These are phyloP conservation scores for Acanthosepion lycidas DNA, from an alignment of 2,888 invertebrate species.

Conservation along the genomic window DNA sequence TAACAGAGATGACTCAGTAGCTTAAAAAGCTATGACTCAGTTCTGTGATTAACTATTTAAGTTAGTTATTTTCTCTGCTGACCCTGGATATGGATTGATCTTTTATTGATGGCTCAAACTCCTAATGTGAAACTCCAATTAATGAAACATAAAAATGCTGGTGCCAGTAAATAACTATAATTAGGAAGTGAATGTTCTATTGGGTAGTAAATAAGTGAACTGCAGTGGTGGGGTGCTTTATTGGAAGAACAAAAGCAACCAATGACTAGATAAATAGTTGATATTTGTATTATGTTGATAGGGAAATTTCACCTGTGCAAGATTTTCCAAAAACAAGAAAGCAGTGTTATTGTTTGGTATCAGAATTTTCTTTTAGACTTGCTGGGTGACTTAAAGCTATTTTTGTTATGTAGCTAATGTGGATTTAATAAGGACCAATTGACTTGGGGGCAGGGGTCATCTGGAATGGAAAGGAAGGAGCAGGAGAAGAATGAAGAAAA, in stretches of 20 bases:
- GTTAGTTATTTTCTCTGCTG: not conserved
- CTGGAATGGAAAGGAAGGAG: too few relatives aligned
- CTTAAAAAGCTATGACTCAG: not conserved
- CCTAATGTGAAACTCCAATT: not conserved
- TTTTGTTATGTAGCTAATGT: too few relatives aligned
- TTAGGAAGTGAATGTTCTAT: not conserved
- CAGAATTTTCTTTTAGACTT: too few relatives aligned
- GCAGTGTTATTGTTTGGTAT: too few relatives aligned
- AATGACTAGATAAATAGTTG: not conserved
- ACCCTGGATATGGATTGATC: not conserved
- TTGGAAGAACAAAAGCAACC: not conserved
- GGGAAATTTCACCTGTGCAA: not conserved
- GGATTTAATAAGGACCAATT: too few relatives aligned
- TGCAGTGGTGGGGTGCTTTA: not conserved
- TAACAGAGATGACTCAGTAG: not conserved
- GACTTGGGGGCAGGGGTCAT: too few relatives aligned
- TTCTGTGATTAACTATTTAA: not conserved
- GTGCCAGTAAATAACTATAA: not conserved
- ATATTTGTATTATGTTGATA: not conserved
- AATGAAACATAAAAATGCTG: not conserved
- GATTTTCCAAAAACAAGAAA: not conserved
- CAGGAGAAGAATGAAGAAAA: too few relatives aligned
- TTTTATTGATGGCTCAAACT: not conserved
- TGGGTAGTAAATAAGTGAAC: not conserved
- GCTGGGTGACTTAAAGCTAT: too few relatives aligned